A percentile compares a stretch with the other conserved stretches of the same genome.
Evolutionary conservation across 2,113 vertebrate genomes (phyloP).

Genomic region (Pterocles orientalis): DNA sequence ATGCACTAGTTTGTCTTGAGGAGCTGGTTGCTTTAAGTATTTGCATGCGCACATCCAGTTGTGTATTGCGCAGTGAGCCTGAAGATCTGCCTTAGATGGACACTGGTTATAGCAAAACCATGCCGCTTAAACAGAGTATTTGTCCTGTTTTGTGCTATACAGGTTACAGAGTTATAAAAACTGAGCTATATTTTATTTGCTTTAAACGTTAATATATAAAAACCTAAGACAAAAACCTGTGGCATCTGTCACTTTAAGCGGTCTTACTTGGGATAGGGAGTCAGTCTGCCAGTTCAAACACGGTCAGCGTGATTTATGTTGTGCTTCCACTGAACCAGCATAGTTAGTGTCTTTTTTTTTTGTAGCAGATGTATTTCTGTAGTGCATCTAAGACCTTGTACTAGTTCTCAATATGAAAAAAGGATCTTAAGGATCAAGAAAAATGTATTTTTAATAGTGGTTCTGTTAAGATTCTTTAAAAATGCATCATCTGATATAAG

Average conservation of each 20-base stretch:
- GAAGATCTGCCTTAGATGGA: neutral
- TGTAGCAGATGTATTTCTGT: neutral
- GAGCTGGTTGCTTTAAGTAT: conserved; percentile 34
- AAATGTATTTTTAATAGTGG: neutral
- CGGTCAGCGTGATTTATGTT: neutral
- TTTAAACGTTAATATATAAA: neutral
- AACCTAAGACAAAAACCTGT: neutral
- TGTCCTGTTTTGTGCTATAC: neutral
- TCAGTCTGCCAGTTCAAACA: neutral
- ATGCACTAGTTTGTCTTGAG: conserved; percentile 45
- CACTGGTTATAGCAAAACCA: neutral
- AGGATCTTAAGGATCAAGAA: too few species aligned
- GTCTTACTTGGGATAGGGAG: neutral
- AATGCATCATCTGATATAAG: neutral
- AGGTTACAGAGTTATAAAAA: neutral
- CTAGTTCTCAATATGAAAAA: neutral
- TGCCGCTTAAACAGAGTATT: neutral
- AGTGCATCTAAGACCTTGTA: neutral
- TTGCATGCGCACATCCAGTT: conserved; percentile 40
- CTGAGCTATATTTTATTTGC: neutral
- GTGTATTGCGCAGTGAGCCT: neutral
- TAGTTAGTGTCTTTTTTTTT: neutral
- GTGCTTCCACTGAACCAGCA: neutral
- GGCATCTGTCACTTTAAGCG: neutral
- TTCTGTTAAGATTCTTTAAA: neutral